These are phyloP conservation scores for Tachypleus tridentatus DNA, from an alignment of 1,140 invertebrate genomes.

Conservation along the genomic window DNA sequence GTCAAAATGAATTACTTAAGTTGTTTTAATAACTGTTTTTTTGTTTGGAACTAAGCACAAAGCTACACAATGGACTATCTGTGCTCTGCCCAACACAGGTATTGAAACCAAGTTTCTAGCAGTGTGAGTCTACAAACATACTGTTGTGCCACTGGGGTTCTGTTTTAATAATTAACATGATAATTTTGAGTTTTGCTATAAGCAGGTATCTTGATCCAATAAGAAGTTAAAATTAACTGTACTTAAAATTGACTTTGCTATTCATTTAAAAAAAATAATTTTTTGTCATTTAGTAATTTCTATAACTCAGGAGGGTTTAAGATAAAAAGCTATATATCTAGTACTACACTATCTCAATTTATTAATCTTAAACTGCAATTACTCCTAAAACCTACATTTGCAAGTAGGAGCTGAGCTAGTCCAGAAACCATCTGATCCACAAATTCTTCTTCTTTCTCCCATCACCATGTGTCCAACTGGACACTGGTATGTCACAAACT, in stretches of 20 bases:
- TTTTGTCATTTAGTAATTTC: not conserved
- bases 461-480: constrained; percentile 66
- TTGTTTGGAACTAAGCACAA: not conserved
- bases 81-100: too few species aligned
- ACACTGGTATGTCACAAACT: constrained; percentile 60
- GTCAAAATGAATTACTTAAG: not conserved
- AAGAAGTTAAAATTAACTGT: not conserved
- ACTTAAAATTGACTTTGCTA: not conserved
- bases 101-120: too few species aligned
- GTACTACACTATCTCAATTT: not conserved
- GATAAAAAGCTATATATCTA: not conserved
- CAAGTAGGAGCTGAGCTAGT: constrained; percentile 60
- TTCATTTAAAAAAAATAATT: not conserved
- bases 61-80: too few species aligned
- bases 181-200: too few species aligned
- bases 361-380: not conserved
- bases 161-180: too few species aligned
- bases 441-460: constrained; percentile 55
- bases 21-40: not conserved
- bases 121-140: too few species aligned
- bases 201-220: not conserved
- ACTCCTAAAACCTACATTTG: constrained; percentile 54
- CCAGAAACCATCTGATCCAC: constrained; percentile 63
- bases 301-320: not conserved
- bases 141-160: too few species aligned